Evolutionary conservation across 1,140 invertebrate genomes (phyloP), one percentile per base, ranked within the genome.

Genomic region (Gonioctena quinquepunctata): DNA sequence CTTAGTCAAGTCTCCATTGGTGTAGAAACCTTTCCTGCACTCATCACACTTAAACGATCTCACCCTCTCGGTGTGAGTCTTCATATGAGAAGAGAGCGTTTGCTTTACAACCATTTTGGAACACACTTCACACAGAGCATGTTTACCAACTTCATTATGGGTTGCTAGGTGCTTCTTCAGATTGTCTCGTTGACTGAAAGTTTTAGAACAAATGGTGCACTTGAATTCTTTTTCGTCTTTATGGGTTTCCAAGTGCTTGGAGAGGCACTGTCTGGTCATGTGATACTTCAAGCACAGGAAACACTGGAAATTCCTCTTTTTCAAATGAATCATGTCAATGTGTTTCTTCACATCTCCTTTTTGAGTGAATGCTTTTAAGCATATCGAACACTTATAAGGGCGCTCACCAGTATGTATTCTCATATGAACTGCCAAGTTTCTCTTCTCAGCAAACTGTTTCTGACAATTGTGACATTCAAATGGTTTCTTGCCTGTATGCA

Each of bases 231-330:
- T 83, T 65, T 86, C 84, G 8, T 82, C 83, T 0, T 81, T 79
- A 76, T 90, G 88, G 59, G 88, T 87, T 77, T 88, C 87, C 86
- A 88, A 88, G 74, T 90, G 88, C 62, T 88, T 87, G 67, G 86
- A 88, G 0, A 68, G 23, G 18, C 54, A 86, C 63, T 90, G 88
- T 59, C 86, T 86, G 71, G 87, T 87, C 1, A 85, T 86, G 70
- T 90, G 90, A n/a, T 82, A 81, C 77, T 84, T 84, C 1, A 83
- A 88, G 81, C 88, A 87, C 25, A 84, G 81, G 3, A 86, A 83
- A 65, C 86, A 87, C 0, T 83, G 81, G 27, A 81, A 80, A 75
- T 86, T 85, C 5, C 87, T 87, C 60, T 85, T 80, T 73, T 87
- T 85, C 7, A 86, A 80, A 3, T 77, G 85, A 64, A 86, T 84